These are phyloP conservation scores for Alectura lathami DNA, from an alignment of 2,113 vertebrate species.

Conservation along the genomic window DNA sequence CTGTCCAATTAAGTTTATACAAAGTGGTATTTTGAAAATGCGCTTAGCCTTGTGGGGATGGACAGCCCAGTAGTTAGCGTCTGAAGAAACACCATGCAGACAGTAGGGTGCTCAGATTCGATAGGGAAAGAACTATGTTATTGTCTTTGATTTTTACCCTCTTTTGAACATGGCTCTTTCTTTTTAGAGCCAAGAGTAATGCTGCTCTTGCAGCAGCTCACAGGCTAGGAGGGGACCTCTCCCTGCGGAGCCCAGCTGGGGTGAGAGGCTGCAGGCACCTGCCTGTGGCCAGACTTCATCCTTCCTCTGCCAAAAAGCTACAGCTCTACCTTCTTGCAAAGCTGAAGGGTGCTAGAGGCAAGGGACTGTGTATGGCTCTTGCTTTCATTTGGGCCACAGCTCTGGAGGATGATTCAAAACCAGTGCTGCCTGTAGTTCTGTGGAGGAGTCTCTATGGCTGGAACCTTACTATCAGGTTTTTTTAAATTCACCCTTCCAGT, in stretches of 20 bases:
- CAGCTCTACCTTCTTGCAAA: background rate
- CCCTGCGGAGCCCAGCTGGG: background rate
- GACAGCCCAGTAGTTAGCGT: accelerated
- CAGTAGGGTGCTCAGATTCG: accelerated
- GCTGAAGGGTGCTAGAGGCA: background rate
- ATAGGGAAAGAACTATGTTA: background rate
- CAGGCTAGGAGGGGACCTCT: background rate
- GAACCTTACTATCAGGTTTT: background rate
- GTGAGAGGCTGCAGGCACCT: background rate
- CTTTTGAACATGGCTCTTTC: background rate
- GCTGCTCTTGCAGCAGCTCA: background rate
- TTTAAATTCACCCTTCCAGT: background rate
- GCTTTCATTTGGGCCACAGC: background rate
- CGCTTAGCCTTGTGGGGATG: background rate
- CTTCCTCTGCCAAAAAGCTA: background rate
- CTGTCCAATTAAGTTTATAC: background rate
- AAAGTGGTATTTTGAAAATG: background rate
- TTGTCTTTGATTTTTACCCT: background rate
- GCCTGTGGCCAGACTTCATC: background rate
- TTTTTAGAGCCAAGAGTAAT: accelerated
- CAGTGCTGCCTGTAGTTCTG: background rate
- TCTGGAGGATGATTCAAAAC: background rate
- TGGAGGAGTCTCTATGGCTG: background rate
- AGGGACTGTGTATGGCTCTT: background rate
- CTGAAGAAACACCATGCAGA: background rate